Percentiles rank a stretch among this genome's conserved stretches.
Conservation (phyloP, 2,797 vertebrate species). For the Anabas testudineus region DNA sequence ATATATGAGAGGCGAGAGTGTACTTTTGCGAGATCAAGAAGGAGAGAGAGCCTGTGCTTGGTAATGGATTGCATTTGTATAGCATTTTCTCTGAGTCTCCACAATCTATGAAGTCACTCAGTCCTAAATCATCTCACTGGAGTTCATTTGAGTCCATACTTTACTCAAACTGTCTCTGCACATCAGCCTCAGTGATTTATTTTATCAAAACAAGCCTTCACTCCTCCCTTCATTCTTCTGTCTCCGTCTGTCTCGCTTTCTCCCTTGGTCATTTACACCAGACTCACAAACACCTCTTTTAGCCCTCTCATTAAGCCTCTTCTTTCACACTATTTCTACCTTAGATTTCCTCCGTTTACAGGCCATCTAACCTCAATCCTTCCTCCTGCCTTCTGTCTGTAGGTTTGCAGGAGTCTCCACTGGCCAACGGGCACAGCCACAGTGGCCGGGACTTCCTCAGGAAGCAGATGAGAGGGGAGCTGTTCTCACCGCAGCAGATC, state of each 20-base stretch:
- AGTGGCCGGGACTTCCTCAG: constrained; percentile 97
- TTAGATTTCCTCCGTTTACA: constrained; percentile 11
- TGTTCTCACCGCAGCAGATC: constrained; percentile 97
- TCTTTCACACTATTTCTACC: background rate
- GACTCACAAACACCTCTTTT: constrained; percentile 20
- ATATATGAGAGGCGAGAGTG: constrained; percentile 58
- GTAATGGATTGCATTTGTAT: constrained; percentile 80
- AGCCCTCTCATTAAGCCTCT: background rate
- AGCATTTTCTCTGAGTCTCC: constrained; percentile 64
- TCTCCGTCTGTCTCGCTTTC: background rate
- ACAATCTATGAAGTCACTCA: constrained; percentile 67
- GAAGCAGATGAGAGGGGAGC: constrained; percentile 99
- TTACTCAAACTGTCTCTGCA: constrained; percentile 38
- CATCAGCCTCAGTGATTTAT: constrained; percentile 37
- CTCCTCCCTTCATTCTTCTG: constrained; percentile 16
- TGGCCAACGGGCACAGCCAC: constrained; percentile 95
- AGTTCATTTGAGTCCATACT: constrained; percentile 44
- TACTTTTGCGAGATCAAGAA: constrained; percentile 70
- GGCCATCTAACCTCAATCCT: constrained; percentile 17
- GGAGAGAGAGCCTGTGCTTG: constrained; percentile 55
- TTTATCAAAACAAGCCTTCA: constrained; percentile 20
- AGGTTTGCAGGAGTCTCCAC: constrained; percentile 95
- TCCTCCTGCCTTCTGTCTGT: constrained; percentile 39
- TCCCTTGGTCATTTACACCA: background rate
- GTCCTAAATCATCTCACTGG: constrained; percentile 61